Conservation (phyloP, 2,113 vertebrate species). For the Salvelinus fontinalis region DNA sequence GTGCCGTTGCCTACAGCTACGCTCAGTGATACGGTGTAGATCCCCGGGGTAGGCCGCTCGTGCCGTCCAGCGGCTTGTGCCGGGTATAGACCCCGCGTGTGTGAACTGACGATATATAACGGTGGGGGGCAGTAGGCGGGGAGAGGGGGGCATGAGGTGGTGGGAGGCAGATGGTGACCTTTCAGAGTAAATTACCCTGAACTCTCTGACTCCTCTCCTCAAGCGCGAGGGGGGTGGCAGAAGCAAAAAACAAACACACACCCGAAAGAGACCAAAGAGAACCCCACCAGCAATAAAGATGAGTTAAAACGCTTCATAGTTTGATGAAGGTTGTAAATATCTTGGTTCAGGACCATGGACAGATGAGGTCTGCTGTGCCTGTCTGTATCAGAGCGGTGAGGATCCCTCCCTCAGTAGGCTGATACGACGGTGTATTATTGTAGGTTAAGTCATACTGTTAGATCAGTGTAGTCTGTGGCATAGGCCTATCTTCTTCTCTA, state of each 20-base stretch:
- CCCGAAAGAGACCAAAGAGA: not conserved
- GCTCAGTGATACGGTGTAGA: not conserved
- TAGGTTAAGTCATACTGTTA: not conserved
- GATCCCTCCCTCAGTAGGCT: not conserved
- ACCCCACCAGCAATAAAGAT: not conserved
- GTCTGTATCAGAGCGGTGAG: not conserved
- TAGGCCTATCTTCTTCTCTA: not conserved
- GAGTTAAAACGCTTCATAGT: not conserved
- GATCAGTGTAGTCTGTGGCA: not conserved
- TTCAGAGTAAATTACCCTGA: conserved; percentile 70
- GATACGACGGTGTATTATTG: not conserved
- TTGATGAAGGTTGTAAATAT: not conserved
- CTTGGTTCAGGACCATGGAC: conserved; percentile 16
- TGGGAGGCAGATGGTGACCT: conserved; percentile 75
- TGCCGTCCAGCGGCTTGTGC: not conserved
- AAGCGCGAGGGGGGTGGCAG: not conserved
- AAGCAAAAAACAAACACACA: not conserved
- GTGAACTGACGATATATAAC: not conserved
- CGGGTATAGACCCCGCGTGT: conserved; percentile 11
- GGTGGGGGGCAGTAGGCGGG: conserved; percentile 29
- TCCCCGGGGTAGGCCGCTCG: not conserved
- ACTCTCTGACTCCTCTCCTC: conserved; percentile 54
- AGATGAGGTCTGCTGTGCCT: not conserved
- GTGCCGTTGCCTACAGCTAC: too few species aligned
- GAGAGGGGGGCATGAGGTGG: conserved; percentile 44